phyloP scores from a whole-genome alignment of 2,888 invertebrate genomes.

The Parapristionchus giblindavisi region DNA sequence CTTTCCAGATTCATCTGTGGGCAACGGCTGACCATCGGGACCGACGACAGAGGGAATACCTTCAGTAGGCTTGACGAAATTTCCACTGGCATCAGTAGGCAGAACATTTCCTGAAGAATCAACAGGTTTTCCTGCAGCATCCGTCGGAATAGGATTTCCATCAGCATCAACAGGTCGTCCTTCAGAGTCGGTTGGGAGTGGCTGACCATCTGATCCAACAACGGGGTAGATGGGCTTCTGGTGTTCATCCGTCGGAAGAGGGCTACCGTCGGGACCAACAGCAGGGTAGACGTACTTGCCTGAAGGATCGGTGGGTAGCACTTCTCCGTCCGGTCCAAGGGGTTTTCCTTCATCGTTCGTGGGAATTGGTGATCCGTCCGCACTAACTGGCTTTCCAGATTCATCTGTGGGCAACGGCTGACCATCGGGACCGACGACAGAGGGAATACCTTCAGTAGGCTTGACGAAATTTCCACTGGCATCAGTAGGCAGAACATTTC shows the following conservation, averaged over 20 bases:
- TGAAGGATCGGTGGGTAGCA: slow-evolving; percentile 50
- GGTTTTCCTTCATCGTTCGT: slow-evolving; percentile 34
- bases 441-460: too few species aligned
- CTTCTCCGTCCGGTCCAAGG: slow-evolving; percentile 47
- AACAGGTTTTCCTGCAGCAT: slow-evolving; percentile 36
- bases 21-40: slow-evolving; percentile 38
- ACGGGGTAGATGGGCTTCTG: slow-evolving; percentile 40
- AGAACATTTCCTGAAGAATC: slow-evolving; percentile 44
- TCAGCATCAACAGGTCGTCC: slow-evolving; percentile 44
- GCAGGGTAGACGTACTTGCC: slow-evolving; percentile 44
- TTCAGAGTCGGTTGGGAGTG: slow-evolving; percentile 43
- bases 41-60: slow-evolving; percentile 38
- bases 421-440: slow-evolving; percentile 48
- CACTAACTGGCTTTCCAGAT: slow-evolving; percentile 45
- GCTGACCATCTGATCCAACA: slow-evolving; percentile 39
- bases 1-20: slow-evolving; percentile 45
- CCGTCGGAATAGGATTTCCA: slow-evolving; percentile 47
- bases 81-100: slow-evolving; percentile 43
- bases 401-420: slow-evolving; percentile 48
- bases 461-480: slow-evolving; percentile 41
- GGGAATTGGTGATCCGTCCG: slow-evolving; percentile 40
- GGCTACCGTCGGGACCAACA: slow-evolving; percentile 42
- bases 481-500: slow-evolving; percentile 45
- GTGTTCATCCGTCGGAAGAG: slow-evolving; percentile 44
- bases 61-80: slow-evolving; percentile 46